These are phyloP conservation scores for Asbolus verrucosus DNA, from an alignment of 1,140 invertebrate genomes.

Conservation along the genomic window DNA sequence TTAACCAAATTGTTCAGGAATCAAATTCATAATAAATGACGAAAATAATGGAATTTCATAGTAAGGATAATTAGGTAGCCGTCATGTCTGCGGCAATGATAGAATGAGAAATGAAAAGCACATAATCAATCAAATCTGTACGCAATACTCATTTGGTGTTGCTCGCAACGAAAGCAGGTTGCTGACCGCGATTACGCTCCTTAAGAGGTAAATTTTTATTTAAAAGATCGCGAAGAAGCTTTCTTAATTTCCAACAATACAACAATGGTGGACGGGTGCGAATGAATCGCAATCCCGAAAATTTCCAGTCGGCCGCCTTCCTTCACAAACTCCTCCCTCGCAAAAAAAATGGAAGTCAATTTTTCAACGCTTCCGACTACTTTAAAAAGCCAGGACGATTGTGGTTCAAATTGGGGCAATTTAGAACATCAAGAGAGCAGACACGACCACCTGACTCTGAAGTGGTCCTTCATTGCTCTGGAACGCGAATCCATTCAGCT, in stretches of 20 bases:
- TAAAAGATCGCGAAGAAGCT: too few species aligned
- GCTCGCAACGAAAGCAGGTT: too few species aligned
- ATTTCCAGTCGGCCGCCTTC: slow-evolving; percentile 5
- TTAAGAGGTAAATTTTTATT: too few species aligned
- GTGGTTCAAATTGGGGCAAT: slow-evolving; percentile 62
- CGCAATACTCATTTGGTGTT: slow-evolving; percentile 4
- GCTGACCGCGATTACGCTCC: too few species aligned
- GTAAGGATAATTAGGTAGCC: slow-evolving; percentile 43
- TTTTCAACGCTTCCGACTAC: slow-evolving; percentile 24
- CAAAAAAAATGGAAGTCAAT: slow-evolving; percentile 24
- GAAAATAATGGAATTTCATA: slow-evolving; percentile 42
- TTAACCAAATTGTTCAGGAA: slow-evolving; percentile 7
- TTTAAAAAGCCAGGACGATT: slow-evolving; percentile 47
- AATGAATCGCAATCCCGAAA: not conserved
- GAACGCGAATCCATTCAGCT: slow-evolving; percentile 44
- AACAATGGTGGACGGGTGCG: too few species aligned
- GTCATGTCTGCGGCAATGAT: slow-evolving; percentile 9
- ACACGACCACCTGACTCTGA: slow-evolving; percentile 63
- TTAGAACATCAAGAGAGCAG: slow-evolving; percentile 62
- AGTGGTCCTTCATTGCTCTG: slow-evolving; percentile 61
- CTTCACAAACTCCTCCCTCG: not conserved
- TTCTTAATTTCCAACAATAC: too few species aligned
- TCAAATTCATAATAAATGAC: slow-evolving; percentile 40
- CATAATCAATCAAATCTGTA: slow-evolving; percentile 41
- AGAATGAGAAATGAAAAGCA: not conserved